Conservation (phyloP, 2,888 invertebrate genomes). For the Octodonta nipae region DNA sequence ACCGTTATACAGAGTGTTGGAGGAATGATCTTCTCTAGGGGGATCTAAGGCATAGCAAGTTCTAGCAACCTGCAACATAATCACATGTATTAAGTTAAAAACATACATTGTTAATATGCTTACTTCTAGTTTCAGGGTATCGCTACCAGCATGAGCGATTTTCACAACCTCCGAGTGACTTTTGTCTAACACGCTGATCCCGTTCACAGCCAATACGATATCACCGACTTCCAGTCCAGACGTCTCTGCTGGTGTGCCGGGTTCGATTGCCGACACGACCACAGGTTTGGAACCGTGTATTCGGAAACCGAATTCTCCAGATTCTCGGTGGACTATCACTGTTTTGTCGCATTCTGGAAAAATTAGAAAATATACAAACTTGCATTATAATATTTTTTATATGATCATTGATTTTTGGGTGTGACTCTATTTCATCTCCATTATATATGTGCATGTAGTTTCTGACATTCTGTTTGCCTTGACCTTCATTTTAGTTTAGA, state of each 20-base stretch:
- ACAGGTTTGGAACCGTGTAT: constrained; percentile 92
- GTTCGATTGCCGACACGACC: constrained; percentile 90
- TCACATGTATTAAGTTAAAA: not conserved
- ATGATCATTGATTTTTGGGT: too few species aligned
- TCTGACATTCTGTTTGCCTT: too few species aligned
- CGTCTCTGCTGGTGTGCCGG: constrained; percentile 83
- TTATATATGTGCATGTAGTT: too few species aligned
- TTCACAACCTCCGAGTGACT: constrained; percentile 88
- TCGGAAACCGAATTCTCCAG: constrained; percentile 86
- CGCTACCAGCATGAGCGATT: constrained; percentile 79
- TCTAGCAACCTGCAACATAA: constrained; percentile 52
- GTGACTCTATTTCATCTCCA: too few species aligned
- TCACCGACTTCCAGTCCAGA: constrained; percentile 89
- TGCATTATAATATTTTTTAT: too few species aligned
- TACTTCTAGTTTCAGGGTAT: constrained; percentile 70
- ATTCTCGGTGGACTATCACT: constrained; percentile 66
- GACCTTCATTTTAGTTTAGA: too few species aligned
- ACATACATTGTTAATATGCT: constrained; percentile 11
- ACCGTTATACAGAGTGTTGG: constrained; percentile 48
- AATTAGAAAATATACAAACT: too few species aligned
- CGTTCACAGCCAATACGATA: constrained; percentile 84
- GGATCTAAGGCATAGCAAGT: constrained; percentile 70
- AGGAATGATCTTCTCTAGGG: constrained; percentile 41
- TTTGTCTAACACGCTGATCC: constrained; percentile 77
- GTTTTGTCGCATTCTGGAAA: constrained; percentile 74